phyloP scores from a whole-genome alignment of 2,888 invertebrate genomes.

The Spodoptera littoralis region DNA sequence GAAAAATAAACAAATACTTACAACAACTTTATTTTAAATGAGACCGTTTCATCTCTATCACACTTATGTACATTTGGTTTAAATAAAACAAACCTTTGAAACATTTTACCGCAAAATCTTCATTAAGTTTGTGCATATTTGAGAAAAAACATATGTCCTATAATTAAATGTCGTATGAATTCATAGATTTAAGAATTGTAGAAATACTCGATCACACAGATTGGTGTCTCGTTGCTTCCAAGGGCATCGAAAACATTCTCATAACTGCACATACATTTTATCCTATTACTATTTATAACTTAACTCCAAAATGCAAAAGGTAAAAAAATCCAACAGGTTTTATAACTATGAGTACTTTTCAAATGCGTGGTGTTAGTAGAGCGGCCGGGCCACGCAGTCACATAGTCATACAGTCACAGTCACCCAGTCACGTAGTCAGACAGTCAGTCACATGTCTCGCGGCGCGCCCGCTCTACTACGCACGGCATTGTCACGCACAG shows the following conservation, averaged over 20 bases:
- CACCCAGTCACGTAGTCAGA: not conserved
- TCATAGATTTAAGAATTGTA: conserved; percentile 76
- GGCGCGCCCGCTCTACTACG: not conserved
- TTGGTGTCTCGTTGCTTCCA: conserved; percentile 78
- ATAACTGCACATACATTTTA: conserved; percentile 68
- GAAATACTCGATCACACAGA: conserved; percentile 76
- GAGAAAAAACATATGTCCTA: conserved; percentile 80
- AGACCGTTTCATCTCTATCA: conserved; percentile 89
- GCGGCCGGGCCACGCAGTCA: not conserved
- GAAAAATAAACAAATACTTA: conserved; percentile 74
- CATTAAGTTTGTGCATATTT: conserved; percentile 88
- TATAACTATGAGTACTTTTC: conserved; percentile 67
- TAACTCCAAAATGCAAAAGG: conserved; percentile 79
- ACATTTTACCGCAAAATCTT: conserved; percentile 83
- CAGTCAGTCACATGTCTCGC: not conserved
- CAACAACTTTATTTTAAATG: conserved; percentile 88
- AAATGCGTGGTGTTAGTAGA: conserved; percentile 60
- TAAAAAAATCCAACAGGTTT: conserved; percentile 71
- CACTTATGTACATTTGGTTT: conserved; percentile 89
- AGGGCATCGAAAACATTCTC: conserved; percentile 61
- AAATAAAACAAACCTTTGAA: conserved; percentile 87
- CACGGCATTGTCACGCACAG: conserved; percentile 52
- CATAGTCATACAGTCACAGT: not conserved
- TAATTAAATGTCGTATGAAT: conserved; percentile 80
- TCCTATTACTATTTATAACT: conserved; percentile 68